Conservation (phyloP, 1,140 invertebrate species). For the honey bee (Apis mellifera) region Amel_HAv3.1 CM009940.2:10675001-10675500, state of each 20-base stretch:
- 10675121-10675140: not conserved
- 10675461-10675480: constrained; percentile 64
- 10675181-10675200: not conserved
- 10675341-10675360: constrained; percentile 5
- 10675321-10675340: not conserved
- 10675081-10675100: no score
- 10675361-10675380: constrained; percentile 12
- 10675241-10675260: not conserved
- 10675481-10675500: constrained; percentile 67
- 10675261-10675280: no score
- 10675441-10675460: constrained; percentile 64
- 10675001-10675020: not conserved
- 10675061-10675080: no score
- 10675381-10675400: constrained; percentile 18
- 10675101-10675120: not conserved
- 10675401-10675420: not conserved
- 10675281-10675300: not conserved
- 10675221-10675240: not conserved
- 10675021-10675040: not conserved
- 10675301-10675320: no score
- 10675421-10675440: constrained; percentile 61
- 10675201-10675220: not conserved
- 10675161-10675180: not conserved
- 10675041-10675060: not conserved
- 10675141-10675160: not conserved